Evolutionary conservation across 1,140 invertebrate species (phyloP).

Genomic region (Aphelinus atriplicis): DNA sequence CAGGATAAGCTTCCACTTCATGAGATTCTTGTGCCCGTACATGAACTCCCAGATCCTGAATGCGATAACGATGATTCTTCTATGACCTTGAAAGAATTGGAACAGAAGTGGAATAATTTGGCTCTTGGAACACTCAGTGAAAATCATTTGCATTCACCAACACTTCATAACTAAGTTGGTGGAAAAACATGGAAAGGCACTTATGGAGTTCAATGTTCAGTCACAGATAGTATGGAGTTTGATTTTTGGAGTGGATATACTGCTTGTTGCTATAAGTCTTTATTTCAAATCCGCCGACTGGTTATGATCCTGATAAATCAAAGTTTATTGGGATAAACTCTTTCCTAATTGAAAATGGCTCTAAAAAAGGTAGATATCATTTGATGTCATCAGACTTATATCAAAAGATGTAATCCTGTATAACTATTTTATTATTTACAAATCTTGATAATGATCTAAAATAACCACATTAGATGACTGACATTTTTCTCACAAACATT

Average conservation of each 20-base stretch:
- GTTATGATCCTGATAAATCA: too few relatives aligned
- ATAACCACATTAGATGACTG: too few relatives aligned
- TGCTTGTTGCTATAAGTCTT: constrained; percentile 50
- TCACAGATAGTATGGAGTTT: constrained; percentile 59
- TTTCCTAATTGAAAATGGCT: too few relatives aligned
- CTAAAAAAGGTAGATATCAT: too few relatives aligned
- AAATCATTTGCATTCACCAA: constrained; percentile 63
- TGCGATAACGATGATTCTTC: constrained; percentile 91
- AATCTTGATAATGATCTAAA: too few relatives aligned
- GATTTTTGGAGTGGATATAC: constrained; percentile 58
- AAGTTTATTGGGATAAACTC: too few relatives aligned
- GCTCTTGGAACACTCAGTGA: constrained; percentile 72
- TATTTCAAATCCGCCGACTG: too few relatives aligned
- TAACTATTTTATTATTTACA: too few relatives aligned
- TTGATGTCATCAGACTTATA: too few relatives aligned
- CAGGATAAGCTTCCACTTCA: constrained; percentile 88
- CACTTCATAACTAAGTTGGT: constrained; percentile 49
- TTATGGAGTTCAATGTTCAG: constrained; percentile 55
- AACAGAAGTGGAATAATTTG: constrained; percentile 89
- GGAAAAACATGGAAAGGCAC: constrained; percentile 52
- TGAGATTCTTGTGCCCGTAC: constrained; percentile 87
- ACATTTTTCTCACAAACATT: too few relatives aligned
- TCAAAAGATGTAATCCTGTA: too few relatives aligned
- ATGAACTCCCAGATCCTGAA: constrained; percentile 92
- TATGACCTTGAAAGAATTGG: constrained; percentile 89